Base-by-base conservation (phyloP, 1,140 invertebrate species). In the Dendrolimus punctatus region DNA sequence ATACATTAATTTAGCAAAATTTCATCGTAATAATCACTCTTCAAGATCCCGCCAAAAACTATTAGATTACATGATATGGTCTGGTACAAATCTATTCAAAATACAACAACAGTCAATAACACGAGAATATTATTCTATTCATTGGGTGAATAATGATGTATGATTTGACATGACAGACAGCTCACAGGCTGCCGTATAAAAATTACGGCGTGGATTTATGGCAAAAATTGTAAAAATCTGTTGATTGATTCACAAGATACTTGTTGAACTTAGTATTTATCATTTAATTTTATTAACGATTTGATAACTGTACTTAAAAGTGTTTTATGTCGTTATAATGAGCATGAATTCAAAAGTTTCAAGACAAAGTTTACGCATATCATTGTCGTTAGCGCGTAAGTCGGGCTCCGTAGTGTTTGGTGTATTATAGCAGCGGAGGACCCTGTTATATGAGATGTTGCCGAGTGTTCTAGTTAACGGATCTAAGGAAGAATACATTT, bases 161-260 rank as follows among this genome's bases (percentile, higher is more conserved):
- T 69, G 60, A 67, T 53, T 60, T 64, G 67, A 72, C 23, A 23
- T 23, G 23, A 23, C 23, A 23, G 23, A 23, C 67, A 69, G 43
- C 41, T n/a, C 39, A 51, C 44, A 71, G 75, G 73, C 72, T 71
- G 66, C 64, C 55, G 63, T 73, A 73, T 64, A 72, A 70, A 74
- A 81, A 76, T 77, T 83, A 74, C 78, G 76, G 80, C 81, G 80
- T 85, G 80, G 78, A 83, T 81, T 82, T 80, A 76, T 80, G 75
- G 77, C 71, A 73, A 64, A 60, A 66, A 70, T 79, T 71, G 63
- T 55, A 49, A 71, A 68, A 66, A 71, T 71, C 68, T 82, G 77
- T 83, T 80, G 64, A 69, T 66, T 72, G 62, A 69, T 53, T 63
- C 54, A 64, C 55, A 48, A 64, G 62, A 54, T 63, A 64, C 46